Evolutionary conservation across 1,140 invertebrate species (phyloP).

Genomic region (Saxidomus purpurata): DNA sequence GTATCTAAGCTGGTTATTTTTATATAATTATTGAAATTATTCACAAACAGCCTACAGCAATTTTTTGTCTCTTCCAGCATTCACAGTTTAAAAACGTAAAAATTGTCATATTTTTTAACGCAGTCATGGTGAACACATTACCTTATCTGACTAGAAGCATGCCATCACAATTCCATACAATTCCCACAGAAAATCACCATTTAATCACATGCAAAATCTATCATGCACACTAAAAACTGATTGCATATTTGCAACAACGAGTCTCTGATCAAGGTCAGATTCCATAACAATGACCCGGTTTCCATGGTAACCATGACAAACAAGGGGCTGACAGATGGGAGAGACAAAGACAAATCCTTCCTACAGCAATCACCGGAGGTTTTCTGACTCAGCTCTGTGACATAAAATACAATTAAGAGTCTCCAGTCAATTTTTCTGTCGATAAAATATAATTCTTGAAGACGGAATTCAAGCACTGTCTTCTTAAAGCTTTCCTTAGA

Average conservation of each 20-base stretch:
- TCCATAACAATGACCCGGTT: constrained; percentile 24
- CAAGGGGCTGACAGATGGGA: constrained; percentile 8
- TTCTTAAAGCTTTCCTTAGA: not conserved
- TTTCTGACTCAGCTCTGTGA: not conserved
- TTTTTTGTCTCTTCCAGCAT: too few relatives aligned
- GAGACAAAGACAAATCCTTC: constrained; percentile 8
- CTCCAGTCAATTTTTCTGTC: constrained; percentile 1
- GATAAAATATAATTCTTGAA: not conserved
- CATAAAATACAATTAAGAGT: constrained; percentile 24
- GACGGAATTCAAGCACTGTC: not conserved
- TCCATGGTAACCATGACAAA: constrained; percentile 17
- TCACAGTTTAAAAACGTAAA: too few relatives aligned
- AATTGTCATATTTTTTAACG: too few relatives aligned
- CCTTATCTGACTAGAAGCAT: too few relatives aligned
- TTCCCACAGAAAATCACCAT: too few relatives aligned
- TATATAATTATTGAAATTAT: too few relatives aligned
- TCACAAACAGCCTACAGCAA: too few relatives aligned
- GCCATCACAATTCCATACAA: too few relatives aligned
- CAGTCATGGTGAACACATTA: too few relatives aligned
- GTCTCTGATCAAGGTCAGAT: constrained; percentile 7
- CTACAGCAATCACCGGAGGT: not conserved
- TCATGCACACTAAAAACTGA: not conserved
- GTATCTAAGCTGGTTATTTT: too few relatives aligned
- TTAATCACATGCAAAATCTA: constrained; percentile 6
- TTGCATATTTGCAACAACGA: not conserved